These are phyloP conservation scores for Drosophila mimetica DNA, from an alignment of 2,888 invertebrate genomes.

Conservation along the genomic window DNA sequence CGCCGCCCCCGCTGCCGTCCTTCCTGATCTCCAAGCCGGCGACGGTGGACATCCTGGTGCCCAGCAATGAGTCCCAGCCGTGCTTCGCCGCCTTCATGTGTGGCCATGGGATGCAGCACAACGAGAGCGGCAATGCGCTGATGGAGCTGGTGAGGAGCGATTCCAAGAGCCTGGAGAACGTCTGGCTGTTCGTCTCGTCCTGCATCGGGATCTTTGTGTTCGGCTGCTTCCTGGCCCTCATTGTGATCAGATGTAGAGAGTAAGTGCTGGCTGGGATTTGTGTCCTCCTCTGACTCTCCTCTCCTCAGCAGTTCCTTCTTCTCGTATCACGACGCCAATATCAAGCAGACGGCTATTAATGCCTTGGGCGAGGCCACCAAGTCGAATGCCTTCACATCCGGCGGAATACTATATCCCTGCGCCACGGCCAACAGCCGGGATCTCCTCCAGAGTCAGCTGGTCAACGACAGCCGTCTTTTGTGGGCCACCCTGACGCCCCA, in stretches of 20 bases:
- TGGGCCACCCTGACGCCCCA: constrained; percentile 94
- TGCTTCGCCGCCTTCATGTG: constrained; percentile 88
- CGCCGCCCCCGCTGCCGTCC: constrained; percentile 93
- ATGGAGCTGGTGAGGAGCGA: constrained; percentile 91
- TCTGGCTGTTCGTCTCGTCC: constrained; percentile 93
- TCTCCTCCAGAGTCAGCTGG: constrained; percentile 84
- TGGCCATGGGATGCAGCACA: constrained; percentile 86
- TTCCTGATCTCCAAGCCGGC: constrained; percentile 86
- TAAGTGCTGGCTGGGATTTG: too few species aligned
- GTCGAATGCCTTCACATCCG: constrained; percentile 85
- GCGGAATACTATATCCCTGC: constrained; percentile 87
- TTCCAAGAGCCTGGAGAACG: constrained; percentile 87
- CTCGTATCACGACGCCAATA: constrained; percentile 84
- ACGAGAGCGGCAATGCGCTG: constrained; percentile 89
- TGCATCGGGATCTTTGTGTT: constrained; percentile 92
- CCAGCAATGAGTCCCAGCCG: constrained; percentile 87
- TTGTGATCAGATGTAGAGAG: constrained; percentile 93
- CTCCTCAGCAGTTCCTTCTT: constrained; percentile 81
- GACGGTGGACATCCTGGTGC: constrained; percentile 74
- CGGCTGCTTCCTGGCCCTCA: constrained; percentile 90
- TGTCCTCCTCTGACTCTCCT: too few species aligned
- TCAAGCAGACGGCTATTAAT: constrained; percentile 86
- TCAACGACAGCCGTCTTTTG: constrained; percentile 88
- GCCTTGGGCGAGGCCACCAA: constrained; percentile 86
- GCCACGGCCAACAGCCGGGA: constrained; percentile 85